Evolutionary conservation across 2,113 vertebrate genomes (phyloP), one percentile per base, ranked within the genome.

Genomic region (Toxostoma redivivum): DNA sequence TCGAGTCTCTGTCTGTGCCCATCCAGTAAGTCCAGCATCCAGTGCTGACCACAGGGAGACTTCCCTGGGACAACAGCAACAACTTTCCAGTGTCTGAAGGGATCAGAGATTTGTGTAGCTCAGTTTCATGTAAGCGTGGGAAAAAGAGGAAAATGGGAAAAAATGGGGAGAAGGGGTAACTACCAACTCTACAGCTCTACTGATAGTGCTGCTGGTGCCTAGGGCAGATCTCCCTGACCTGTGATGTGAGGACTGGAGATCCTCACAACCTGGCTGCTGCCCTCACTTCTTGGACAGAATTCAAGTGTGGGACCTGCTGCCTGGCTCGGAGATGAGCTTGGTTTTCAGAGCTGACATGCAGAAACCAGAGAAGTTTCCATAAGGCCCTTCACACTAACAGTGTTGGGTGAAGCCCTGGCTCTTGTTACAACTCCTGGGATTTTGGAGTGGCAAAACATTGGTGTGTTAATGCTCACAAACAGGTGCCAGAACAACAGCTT

Each of bases 361-460:
- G 94, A 95, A 92, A 95, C 76, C 54, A 50, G 91, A 92, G 80
- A 77, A 35, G 79, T 72, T 90, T 82, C 86, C 79, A 20, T 44
- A 40, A 60, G 93, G 47, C 48, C 31, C 42, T 76, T 86, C 66
- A 33, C 71, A 44, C 45, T 4, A 2, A 21, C 66, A 33, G 82
- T 1, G 17, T 4, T 38, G 79, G 47, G 37, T 82, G 31, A 92
- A 86, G 58, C 24, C 19, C 13, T 67, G 72, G 83, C 45, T 92
- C 94, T 24, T 37, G 44, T 94, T 96, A 86, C 95, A 73, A 14
- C 60, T 12, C 62, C 71, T 62, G 61, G 88, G 58, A 91, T 87
- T 92, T 89, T 7, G 42, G 58, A 83, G 77, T 28, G 15, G 23
- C 54, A 57, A 44, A 74, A 38, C n/a, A 1, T 0, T 12, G 22